Base-by-base conservation (phyloP, 1,140 invertebrate genomes). In the Penaeus vannamei region DNA sequence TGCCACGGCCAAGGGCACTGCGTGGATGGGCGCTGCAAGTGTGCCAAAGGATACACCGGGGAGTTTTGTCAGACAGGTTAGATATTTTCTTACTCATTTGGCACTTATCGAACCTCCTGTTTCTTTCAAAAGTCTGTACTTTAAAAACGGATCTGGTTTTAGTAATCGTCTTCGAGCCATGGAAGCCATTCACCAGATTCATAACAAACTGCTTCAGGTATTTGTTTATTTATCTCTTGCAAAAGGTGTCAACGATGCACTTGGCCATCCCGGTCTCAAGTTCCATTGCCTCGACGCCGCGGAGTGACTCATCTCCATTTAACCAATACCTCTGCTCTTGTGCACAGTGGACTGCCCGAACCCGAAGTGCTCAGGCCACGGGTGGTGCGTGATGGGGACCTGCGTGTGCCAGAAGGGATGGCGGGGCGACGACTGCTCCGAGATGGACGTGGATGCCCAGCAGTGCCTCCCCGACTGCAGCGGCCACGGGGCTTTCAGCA, bases 401-500 rank as follows among this genome's bases (percentile, higher is more conserved):
- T 99, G 99, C 93, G 95, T 98, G 59, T 99, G 99, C 93, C 98
- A 99, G 93, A 98, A 98, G 92, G 98, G 98, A 2, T 99, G 97
- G 97, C 97, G 97, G 93, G 98, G 98, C 0, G 92, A 94, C 0
- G 97, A 98, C 92, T 99, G 99, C 93, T 96, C 96, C 83, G 95
- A 97, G 89, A 97, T 97, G 94, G 97, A 98, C 92, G 97, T 97
- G 92, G 97, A 98, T 91, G 98, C 97, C 0, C 93, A 98, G 5
- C 97, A 98, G 92, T 99, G 98, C 93, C 94, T 98, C 46, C 98
- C 98, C 0, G 97, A 98, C 93, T 99, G 98, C 93, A 97, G 97
- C 4, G 96, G 96, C 7, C 97, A 99, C 92, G 98, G 98, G 14
- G 96, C 95, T 20, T 99, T 98, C 92, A 97, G 99, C 94, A 94